Evolutionary conservation across 2,888 invertebrate genomes (phyloP).

Genomic region (Tanaodytes sp.): DNA sequence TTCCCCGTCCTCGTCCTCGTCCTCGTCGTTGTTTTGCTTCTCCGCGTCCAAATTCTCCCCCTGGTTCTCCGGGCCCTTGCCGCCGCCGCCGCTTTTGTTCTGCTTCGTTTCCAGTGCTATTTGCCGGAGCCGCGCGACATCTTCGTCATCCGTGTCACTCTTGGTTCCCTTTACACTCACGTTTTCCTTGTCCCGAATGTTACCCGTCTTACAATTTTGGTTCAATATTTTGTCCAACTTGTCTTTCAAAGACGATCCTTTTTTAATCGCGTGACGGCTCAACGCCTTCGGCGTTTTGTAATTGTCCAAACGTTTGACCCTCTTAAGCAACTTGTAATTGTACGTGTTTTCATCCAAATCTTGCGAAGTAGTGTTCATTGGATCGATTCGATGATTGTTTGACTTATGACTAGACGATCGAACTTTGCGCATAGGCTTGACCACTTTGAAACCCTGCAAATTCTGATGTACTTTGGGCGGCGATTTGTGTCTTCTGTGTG

Average conservation of each 20-base stretch:
- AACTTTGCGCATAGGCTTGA: neutral
- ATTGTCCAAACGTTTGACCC: constrained; percentile 63
- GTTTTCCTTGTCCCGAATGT: constrained; percentile 8
- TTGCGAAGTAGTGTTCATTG: neutral
- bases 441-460: constrained; percentile 12
- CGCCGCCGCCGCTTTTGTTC: constrained; percentile 54
- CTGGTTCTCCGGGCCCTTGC: neutral
- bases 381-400: neutral
- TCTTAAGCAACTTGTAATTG: constrained; percentile 65
- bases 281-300: constrained; percentile 53
- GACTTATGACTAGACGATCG: neutral
- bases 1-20: constrained; percentile 77
- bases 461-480: constrained; percentile 50
- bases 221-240: constrained; percentile 67
- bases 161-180: constrained; percentile 13
- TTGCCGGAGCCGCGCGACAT: constrained; percentile 63
- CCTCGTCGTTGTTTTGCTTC: constrained; percentile 48
- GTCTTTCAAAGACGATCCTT: constrained; percentile 65
- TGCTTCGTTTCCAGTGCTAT: constrained; percentile 68
- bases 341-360: constrained; percentile 47
- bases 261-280: constrained; percentile 29
- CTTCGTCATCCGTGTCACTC: constrained; percentile 60
- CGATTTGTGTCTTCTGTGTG: constrained; percentile 56
- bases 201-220: neutral
- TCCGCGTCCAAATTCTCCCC: neutral